Evolutionary conservation across 2,888 invertebrate genomes (phyloP).

Genomic region (Eledone cirrhosa): DNA sequence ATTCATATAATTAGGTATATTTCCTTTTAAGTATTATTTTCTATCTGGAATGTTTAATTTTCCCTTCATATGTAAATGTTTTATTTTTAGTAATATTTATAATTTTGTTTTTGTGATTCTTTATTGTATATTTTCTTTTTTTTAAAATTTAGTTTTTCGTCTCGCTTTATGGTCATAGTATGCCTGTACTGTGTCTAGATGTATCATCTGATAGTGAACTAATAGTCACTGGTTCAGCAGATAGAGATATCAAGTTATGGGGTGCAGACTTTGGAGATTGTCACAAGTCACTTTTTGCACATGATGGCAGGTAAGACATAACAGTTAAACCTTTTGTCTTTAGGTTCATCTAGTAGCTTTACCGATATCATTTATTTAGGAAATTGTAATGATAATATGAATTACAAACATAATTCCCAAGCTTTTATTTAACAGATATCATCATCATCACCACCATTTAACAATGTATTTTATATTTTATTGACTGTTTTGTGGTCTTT

Average conservation of each 20-base stretch:
- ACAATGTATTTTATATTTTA: too few species aligned
- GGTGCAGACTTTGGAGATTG: constrained; percentile 99
- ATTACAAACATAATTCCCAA: neutral
- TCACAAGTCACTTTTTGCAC: constrained; percentile 91
- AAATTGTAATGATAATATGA: neutral
- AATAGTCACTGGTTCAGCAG: constrained; percentile 88
- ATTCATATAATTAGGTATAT: too few species aligned
- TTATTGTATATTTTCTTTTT: neutral
- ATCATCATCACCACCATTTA: too few species aligned
- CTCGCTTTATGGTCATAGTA: constrained; percentile 93
- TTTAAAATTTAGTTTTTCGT: constrained; percentile 80
- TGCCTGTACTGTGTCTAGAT: constrained; percentile 92
- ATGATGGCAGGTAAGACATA: constrained; percentile 77
- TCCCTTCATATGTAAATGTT: too few species aligned
- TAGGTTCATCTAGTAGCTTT: neutral
- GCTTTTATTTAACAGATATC: too few species aligned
- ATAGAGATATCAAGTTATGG: constrained; percentile 97
- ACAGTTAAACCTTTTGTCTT: neutral
- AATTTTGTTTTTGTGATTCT: too few species aligned
- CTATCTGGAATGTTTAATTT: too few species aligned
- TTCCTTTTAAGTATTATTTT: too few species aligned
- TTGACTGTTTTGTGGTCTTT: neutral
- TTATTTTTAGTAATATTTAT: too few species aligned
- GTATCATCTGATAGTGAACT: constrained; percentile 76
- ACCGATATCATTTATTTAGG: neutral